These are phyloP conservation scores for Porites australiensis DNA, from an alignment of 64 coral and sea anemone genomes.

Conservation along the genomic window DNA sequence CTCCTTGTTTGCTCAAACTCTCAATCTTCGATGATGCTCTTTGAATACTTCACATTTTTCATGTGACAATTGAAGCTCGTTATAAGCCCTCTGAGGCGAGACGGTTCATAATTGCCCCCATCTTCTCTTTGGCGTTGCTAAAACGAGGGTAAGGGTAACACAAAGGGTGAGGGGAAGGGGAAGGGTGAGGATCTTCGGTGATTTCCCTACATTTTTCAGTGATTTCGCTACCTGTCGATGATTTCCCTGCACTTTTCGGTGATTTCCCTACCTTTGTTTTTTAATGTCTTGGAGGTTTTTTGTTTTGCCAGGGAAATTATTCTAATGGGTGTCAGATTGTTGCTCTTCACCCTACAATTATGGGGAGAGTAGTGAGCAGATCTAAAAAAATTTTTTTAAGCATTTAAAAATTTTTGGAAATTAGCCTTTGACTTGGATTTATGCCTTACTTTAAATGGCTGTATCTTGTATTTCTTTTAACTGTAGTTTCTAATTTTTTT, in stretches of 20 bases:
- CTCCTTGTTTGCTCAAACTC: too few relatives aligned
- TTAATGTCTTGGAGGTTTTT: conserved; percentile 9
- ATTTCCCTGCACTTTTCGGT: background rate
- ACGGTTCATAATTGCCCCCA: too few relatives aligned
- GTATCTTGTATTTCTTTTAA: conserved; percentile 14
- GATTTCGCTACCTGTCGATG: background rate
- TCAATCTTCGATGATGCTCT: too few relatives aligned
- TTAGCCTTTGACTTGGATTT: conserved; percentile 1
- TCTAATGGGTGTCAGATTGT: background rate
- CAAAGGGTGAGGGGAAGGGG: too few relatives aligned
- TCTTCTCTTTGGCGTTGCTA: too few relatives aligned
- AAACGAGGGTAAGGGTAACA: too few relatives aligned
- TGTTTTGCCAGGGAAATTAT: background rate
- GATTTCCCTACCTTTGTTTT: conserved; percentile 5
- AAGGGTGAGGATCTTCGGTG: too few relatives aligned
- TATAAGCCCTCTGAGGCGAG: too few relatives aligned
- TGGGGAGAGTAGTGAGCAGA: background rate
- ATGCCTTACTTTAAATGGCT: background rate
- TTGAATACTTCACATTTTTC: too few relatives aligned
- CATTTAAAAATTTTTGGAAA: background rate
- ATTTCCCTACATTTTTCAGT: background rate
- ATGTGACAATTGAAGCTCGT: too few relatives aligned
- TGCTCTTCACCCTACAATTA: background rate
- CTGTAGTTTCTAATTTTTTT: background rate
- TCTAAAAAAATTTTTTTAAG: background rate